Evolutionary conservation across 2,888 invertebrate species (phyloP).

Genomic region (Trissolcus japonicus): DNA sequence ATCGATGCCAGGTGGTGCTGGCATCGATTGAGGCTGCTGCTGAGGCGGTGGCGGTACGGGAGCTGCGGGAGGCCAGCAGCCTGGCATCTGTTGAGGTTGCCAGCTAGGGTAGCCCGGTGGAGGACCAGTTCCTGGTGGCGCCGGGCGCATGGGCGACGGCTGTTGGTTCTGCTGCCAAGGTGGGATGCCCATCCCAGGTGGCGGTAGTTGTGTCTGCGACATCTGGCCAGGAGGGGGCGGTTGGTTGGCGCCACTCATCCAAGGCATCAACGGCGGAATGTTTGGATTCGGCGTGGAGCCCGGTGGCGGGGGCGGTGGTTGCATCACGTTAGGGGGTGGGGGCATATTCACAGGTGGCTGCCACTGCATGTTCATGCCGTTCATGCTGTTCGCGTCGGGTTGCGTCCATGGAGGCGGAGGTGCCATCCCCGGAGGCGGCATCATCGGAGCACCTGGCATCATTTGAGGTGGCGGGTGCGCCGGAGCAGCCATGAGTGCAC

Average conservation of each 20-base stretch:
- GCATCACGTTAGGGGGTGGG: constrained; percentile 77
- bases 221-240: constrained; percentile 74
- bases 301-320: constrained; percentile 78
- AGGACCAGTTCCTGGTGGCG: constrained; percentile 73
- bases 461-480: constrained; percentile 76
- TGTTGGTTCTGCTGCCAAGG: constrained; percentile 71
- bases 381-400: constrained; percentile 70
- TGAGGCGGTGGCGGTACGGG: constrained; percentile 79
- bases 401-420: constrained; percentile 71
- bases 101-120: constrained; percentile 65
- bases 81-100: constrained; percentile 68
- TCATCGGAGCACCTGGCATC: constrained; percentile 75
- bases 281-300: constrained; percentile 77
- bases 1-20: constrained; percentile 78
- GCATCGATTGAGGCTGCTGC: constrained; percentile 70
- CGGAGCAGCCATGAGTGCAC: constrained; percentile 82
- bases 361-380: constrained; percentile 72
- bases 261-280: constrained; percentile 78
- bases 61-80: constrained; percentile 73
- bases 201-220: constrained; percentile 70
- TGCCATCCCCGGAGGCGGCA: constrained; percentile 78
- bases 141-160: constrained; percentile 71
- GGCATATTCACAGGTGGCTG: constrained; percentile 79
- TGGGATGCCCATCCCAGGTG: constrained; percentile 74
- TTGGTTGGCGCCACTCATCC: constrained; percentile 77